Evolutionary conservation across 2,888 invertebrate genomes (phyloP), one percentile per base, ranked within the genome.

Genomic region (Merodon equestris): DNA sequence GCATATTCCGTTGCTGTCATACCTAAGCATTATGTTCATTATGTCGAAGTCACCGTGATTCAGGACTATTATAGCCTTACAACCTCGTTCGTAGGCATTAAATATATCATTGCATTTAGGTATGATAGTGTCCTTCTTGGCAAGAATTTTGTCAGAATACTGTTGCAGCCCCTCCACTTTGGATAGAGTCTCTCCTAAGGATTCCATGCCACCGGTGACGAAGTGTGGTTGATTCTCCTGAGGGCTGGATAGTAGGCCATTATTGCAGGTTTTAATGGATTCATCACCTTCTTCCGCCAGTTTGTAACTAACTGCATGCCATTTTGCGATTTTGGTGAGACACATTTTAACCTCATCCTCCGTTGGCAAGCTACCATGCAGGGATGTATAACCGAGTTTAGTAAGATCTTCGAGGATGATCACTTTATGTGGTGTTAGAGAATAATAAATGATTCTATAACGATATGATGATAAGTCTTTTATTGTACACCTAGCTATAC

Each of bases 261-360:
- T 13, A 2, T 27, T 1, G 18, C 42, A 67, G 2, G 17, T 42
- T 10, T 51, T 60, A 9, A 60, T 27, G 10, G 45, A 14, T 15
- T 58, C 42, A n/a, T 75, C 70, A n/a, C 36, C 50, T 14, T 74
- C 75, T 1, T 34, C 18, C 9, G 44, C 68, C 50, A 83, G 17
- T 51, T 82, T 77, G 50, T 81, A 77, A 48, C 83, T 82, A 9
- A 66, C 73, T 18, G 81, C 82, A 50, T 83, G 83, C 83, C 82
- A 81, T 58, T 82, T 74, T 17, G 81, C 82, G 36, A 83, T 53
- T 58, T 81, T 83, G n/a, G 40, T 40, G 9, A 81, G 50, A 44
- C 74, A 82, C 7, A 36, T 48, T 57, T 79, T 60, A 1, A 75
- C 67, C 57, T 75, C 82, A 1, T 73, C 51, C 13, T 34, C 19